phyloP scores from a whole-genome alignment of 2,113 vertebrate species.

The Perognathus longimembris region DNA sequence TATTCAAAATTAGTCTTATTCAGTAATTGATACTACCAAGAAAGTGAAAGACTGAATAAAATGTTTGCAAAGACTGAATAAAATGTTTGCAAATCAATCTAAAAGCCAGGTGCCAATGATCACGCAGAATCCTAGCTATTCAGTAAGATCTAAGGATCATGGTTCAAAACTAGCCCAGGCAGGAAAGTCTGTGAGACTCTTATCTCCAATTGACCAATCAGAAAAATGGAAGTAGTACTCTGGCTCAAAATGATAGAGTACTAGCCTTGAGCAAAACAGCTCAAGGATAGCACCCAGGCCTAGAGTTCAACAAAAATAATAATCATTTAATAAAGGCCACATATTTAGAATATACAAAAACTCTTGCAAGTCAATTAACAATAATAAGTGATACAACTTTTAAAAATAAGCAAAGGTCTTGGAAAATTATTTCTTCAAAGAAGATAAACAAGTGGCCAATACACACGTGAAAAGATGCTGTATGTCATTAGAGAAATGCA shows the following conservation, averaged over 20 bases:
- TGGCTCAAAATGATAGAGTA: no score
- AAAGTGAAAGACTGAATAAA: not conserved
- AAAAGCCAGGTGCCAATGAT: no score
- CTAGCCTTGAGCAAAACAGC: no score
- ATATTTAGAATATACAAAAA: slow-evolving; percentile 21
- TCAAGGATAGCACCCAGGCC: no score
- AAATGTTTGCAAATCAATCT: slow-evolving; percentile 13
- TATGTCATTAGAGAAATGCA: not conserved
- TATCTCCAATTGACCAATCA: no score
- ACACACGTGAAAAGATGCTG: not conserved
- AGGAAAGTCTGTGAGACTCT: no score
- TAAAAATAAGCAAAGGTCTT: not conserved
- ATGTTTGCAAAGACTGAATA: not conserved
- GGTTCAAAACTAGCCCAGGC: no score
- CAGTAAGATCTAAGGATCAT: no score
- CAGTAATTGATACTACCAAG: not conserved
- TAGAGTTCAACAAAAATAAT: no score
- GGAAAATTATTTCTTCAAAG: not conserved
- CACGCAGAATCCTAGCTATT: no score
- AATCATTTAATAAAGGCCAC: not conserved
- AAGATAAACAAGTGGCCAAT: not conserved
- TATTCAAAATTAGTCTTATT: not conserved
- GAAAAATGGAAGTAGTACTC: no score
- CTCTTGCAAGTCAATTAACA: not conserved
- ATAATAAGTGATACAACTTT: not conserved